Conservation (phyloP, 1,140 invertebrate species). For the Ooceraea biroi region DNA sequence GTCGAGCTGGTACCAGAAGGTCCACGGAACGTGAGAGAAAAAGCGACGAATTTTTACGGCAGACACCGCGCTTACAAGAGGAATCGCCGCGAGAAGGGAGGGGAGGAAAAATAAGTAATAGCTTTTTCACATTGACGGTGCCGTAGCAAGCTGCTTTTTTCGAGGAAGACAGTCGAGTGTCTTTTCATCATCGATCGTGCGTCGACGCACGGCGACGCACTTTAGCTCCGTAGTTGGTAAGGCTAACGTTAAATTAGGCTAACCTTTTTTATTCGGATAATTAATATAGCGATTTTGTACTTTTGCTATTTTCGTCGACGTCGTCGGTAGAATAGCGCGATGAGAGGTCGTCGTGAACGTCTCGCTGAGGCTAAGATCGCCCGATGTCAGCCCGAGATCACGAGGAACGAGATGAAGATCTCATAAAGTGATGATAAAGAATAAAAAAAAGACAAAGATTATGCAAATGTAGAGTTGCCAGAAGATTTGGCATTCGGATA, state of each 20-base stretch:
- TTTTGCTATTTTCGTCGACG: slow-evolving; percentile 66
- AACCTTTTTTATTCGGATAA: slow-evolving; percentile 74
- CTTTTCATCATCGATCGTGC: slow-evolving; percentile 47
- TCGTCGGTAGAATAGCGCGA: slow-evolving; percentile 31
- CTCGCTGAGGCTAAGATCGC: slow-evolving; percentile 14
- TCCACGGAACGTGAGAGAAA: slow-evolving; percentile 33
- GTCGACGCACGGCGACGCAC: slow-evolving; percentile 64
- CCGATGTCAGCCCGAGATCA: not conserved
- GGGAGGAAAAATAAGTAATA: not conserved
- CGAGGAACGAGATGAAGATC: not conserved
- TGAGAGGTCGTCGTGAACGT: slow-evolving; percentile 55
- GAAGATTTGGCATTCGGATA: slow-evolving; percentile 8
- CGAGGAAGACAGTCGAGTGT: slow-evolving; percentile 43
- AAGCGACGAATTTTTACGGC: slow-evolving; percentile 52
- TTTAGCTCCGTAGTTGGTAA: slow-evolving; percentile 75
- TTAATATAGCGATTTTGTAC: slow-evolving; percentile 76
- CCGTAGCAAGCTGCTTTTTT: slow-evolving; percentile 54
- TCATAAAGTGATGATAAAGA: too few species aligned
- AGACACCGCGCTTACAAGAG: slow-evolving; percentile 12
- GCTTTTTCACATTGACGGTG: slow-evolving; percentile 41
- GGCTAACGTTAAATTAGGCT: slow-evolving; percentile 73
- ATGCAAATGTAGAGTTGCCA: too few species aligned
- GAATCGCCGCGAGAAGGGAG: slow-evolving; percentile 13
- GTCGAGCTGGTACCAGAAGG: slow-evolving; percentile 22
- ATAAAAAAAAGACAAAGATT: not conserved